Evolutionary conservation across 37 sponge, comb jelly and placozoan species (phyloP), one percentile per base, ranked within the genome.

Genomic region (Oopsacas minuta): DNA sequence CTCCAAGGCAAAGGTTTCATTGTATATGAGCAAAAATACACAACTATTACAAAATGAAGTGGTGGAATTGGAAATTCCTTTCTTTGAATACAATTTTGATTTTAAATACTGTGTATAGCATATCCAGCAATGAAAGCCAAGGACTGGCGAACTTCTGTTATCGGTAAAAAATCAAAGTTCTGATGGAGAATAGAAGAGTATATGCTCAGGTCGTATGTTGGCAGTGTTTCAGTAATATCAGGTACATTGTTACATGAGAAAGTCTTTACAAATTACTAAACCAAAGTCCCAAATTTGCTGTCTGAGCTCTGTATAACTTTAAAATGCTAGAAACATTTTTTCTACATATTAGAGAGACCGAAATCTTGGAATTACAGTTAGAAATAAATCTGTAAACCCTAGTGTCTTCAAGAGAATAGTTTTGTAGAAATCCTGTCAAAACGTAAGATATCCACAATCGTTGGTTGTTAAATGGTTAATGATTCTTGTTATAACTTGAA

Each of bases 211-310:
- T 46, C 51, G n/a, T n/a, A n/a, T 46, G 51, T 46, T 46, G 51
- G 51, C 17, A 46, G 51, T 22, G 51, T 46, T 46, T 12, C 51
- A 46, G 51, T 46, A 17, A 22, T 46, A 46, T 46, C 51, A 46
- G 51, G 51, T 46, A 22, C 51, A 12, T 22, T 46, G 51, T 46
- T 17, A 46, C 51, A 46, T 17, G 51, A 46, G 51, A 46, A 46
- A 46, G 51, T 46, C 30, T n/a, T 61, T 32, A 61, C 75, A 20
- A 61, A 61, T 61, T 61, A 25, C 75, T 61, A 32, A 32, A 61
- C 32, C 75, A 34, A 61, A 61, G 75, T 61, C 75, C 28, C 75
- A 61, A 61, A 61, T 61, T 61, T 61, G 75, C 75, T 61, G 75
- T 61, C 22, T 61, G 75, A 61, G 22, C 75, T 61, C 75, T 7